These are phyloP conservation scores for Sitodiplosis mosellana DNA, from an alignment of 1,140 invertebrate genomes.

Conservation along the genomic window DNA sequence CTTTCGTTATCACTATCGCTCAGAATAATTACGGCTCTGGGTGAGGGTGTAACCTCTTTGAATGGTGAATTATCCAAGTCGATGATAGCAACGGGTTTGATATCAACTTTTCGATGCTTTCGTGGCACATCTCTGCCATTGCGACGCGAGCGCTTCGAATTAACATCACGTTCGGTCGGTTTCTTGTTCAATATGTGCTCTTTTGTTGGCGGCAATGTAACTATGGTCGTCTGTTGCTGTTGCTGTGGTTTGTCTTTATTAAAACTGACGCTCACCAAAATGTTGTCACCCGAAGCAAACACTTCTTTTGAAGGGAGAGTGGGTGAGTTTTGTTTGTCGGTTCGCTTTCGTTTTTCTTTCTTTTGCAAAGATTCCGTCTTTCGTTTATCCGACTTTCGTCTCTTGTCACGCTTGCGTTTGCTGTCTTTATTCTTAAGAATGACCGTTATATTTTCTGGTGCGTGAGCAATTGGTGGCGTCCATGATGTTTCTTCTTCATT, in stretches of 20 bases:
- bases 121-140: slow-evolving; percentile 4
- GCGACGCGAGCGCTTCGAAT: slow-evolving; percentile 10
- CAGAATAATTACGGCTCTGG: slow-evolving; percentile 58
- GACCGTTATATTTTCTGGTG: slow-evolving; percentile 27
- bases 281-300: slow-evolving; percentile 79
- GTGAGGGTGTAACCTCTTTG: slow-evolving; percentile 56
- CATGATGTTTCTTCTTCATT: slow-evolving; percentile 14
- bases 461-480: slow-evolving; percentile 26
- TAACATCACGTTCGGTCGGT: slow-evolving; percentile 12
- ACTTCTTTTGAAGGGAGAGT: slow-evolving; percentile 63
- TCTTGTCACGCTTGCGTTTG: slow-evolving; percentile 37
- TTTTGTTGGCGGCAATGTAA: slow-evolving; percentile 15
- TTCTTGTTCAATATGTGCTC: slow-evolving; percentile 21
- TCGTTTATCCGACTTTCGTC: slow-evolving; percentile 28
- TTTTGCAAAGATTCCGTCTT: slow-evolving; percentile 23
- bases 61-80: slow-evolving; percentile 71
- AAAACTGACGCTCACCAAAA: slow-evolving; percentile 79
- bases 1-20: slow-evolving; percentile 56
- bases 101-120: slow-evolving; percentile 26
- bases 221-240: slow-evolving; percentile 17
- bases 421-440: slow-evolving; percentile 34
- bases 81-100: slow-evolving; percentile 60
- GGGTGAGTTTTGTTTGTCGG: slow-evolving; percentile 29
- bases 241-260: slow-evolving; percentile 46
- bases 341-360: slow-evolving; percentile 25